Conservation (phyloP, 2,797 vertebrate genomes). For the Cygnus olor region DNA sequence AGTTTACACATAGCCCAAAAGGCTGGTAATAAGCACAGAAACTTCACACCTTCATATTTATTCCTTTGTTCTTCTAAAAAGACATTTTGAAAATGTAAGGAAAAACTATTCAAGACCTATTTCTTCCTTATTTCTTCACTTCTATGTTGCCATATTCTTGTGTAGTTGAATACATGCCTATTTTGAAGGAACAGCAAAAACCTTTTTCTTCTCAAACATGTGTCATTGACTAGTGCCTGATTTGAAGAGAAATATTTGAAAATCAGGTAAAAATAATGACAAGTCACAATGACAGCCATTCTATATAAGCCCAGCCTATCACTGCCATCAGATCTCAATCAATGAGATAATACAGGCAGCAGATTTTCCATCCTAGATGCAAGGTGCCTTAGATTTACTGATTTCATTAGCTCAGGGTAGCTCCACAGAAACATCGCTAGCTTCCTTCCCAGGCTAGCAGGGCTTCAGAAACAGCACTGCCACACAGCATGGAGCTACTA, state of each 20-base stretch:
- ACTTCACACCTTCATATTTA: not conserved
- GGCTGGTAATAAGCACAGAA: not conserved
- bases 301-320: not conserved
- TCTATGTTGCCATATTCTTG: not conserved
- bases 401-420: not conserved
- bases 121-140: not conserved
- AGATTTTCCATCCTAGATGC: not conserved
- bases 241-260: not conserved
- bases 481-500: not conserved
- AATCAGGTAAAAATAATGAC: not conserved
- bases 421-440: not conserved
- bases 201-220: not conserved
- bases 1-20: accelerated
- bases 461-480: not conserved
- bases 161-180: not conserved
- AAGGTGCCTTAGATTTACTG: not conserved
- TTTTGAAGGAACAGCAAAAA: not conserved
- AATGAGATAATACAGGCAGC: not conserved
- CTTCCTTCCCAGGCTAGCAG: not conserved
- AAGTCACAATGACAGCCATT: not conserved
- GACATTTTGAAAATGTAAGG: not conserved
- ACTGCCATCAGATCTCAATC: not conserved
- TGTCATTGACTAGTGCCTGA: not conserved
- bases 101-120: not conserved
- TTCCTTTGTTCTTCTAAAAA: not conserved